Percentiles rank a stretch among this genome's conserved stretches.
Evolutionary conservation across 2,797 vertebrate genomes (phyloP).

Genomic region (Nasua narica): DNA sequence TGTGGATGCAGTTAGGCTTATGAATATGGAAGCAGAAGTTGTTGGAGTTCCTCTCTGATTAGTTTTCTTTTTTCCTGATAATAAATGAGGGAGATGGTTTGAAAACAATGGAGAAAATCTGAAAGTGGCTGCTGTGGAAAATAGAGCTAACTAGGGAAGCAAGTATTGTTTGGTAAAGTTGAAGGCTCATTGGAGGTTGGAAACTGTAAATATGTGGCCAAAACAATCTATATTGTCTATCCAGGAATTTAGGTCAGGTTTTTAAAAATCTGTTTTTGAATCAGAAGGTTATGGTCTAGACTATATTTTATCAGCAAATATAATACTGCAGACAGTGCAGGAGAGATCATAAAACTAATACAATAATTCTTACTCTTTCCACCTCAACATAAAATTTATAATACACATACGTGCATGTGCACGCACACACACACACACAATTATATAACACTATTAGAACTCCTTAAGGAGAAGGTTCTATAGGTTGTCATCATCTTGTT

Average conservation of each 20-base stretch:
- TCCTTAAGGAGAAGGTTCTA: neutral
- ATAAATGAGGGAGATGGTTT: neutral
- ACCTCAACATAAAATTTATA: neutral
- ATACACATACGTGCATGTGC: neutral
- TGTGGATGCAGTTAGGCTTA: neutral
- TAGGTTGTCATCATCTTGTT: constrained; percentile 16
- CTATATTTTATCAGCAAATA: constrained; percentile 22
- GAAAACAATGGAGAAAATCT: constrained; percentile 14
- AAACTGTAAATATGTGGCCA: neutral
- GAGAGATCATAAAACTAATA: neutral
- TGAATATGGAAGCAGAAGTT: neutral
- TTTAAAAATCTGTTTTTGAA: neutral
- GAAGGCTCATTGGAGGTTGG: neutral
- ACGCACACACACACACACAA: neutral
- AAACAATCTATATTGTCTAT: neutral
- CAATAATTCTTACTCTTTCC: neutral
- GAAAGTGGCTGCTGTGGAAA: neutral
- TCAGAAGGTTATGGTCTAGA: constrained; percentile 18
- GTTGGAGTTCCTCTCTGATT: neutral
- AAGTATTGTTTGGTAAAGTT: neutral
- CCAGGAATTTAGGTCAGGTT: neutral
- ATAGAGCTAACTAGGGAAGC: neutral
- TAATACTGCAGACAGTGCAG: neutral
- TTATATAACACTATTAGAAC: neutral
- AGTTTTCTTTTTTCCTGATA: neutral